Evolutionary conservation across 2,113 vertebrate genomes (phyloP).

Genomic region (Podilymbus podiceps): DNA sequence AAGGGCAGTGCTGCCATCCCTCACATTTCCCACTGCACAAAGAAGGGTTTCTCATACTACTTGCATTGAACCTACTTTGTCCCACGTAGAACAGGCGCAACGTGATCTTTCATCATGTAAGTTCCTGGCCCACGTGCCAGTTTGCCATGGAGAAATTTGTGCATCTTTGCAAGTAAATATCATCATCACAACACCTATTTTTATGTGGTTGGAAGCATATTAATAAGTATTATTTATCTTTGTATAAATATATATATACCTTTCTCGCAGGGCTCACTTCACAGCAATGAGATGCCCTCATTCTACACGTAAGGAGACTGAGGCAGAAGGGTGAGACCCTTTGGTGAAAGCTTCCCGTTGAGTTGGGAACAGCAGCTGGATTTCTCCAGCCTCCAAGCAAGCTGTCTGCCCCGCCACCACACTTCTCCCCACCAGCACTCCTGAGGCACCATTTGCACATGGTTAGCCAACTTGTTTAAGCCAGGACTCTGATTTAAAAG

Average conservation of each 20-base stretch:
- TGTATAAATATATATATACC: background rate
- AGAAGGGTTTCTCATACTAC: background rate
- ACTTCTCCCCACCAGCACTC: fast-evolving
- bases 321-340: background rate
- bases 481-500: background rate
- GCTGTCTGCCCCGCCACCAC: background rate
- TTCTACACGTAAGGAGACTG: background rate
- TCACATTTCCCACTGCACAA: background rate
- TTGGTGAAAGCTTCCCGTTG: fast-evolving
- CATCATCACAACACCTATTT: background rate
- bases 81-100: background rate
- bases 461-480: background rate
- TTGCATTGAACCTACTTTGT: background rate
- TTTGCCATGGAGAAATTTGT: background rate
- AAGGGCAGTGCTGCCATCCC: background rate
- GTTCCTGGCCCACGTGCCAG: background rate
- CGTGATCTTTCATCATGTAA: fast-evolving
- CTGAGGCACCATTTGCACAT: background rate
- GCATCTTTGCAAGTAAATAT: background rate
- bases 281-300: background rate
- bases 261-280: background rate
- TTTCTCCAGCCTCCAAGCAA: background rate
- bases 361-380: background rate
- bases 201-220: background rate
- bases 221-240: background rate